phyloP scores from a whole-genome alignment of 1,140 invertebrate species.

The Potamilus streckersoni region DNA sequence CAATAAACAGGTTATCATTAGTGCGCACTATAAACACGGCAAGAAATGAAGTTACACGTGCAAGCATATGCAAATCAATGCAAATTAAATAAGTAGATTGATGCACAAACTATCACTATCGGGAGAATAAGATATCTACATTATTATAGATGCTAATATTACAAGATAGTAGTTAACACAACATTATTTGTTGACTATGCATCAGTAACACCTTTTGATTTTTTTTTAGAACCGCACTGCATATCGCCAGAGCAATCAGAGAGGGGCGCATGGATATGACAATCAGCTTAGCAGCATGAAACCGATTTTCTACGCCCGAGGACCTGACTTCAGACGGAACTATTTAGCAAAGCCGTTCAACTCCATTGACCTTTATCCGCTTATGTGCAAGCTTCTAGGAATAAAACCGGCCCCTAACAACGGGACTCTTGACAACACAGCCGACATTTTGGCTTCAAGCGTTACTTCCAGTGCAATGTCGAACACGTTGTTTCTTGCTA shows the following conservation, averaged over 20 bases:
- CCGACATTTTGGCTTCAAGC: too few species aligned
- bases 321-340: slow-evolving; percentile 73
- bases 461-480: too few species aligned
- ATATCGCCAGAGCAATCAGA: not conserved
- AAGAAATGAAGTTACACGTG: too few species aligned
- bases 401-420: slow-evolving; percentile 44
- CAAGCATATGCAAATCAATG: too few species aligned
- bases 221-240: slow-evolving; percentile 6
- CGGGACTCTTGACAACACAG: slow-evolving; percentile 32
- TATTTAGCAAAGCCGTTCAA: slow-evolving; percentile 71
- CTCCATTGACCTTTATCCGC: slow-evolving; percentile 75
- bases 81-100: too few species aligned
- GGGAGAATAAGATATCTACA: too few species aligned
- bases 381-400: slow-evolving; percentile 74
- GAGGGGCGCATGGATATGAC: slow-evolving; percentile 78
- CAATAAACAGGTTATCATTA: too few species aligned
- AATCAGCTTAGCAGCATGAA: slow-evolving; percentile 74
- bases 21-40: too few species aligned
- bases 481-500: too few species aligned
- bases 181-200: not conserved
- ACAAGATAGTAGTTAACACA: too few species aligned
- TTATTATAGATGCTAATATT: too few species aligned
- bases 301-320: slow-evolving; percentile 77
- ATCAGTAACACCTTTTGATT: not conserved
- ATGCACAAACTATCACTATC: too few species aligned